phyloP scores from a whole-genome alignment of 2,888 invertebrate species.

The Neoascia interrupta region DNA sequence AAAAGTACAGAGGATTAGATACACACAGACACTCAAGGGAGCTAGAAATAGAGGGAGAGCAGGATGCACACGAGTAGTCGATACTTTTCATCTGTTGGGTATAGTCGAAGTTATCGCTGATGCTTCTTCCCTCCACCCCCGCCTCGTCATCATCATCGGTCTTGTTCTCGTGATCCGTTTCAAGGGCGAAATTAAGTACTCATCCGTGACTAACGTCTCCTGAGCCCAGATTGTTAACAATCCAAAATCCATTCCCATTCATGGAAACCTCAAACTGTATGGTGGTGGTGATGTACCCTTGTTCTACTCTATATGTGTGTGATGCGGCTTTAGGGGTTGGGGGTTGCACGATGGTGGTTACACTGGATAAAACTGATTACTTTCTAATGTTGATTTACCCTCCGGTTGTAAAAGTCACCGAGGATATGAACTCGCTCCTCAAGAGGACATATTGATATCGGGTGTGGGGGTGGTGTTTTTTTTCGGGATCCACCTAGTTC shows the following conservation, averaged over 20 bases:
- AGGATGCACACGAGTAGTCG: slow-evolving; percentile 23
- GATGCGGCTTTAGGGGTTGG: background rate
- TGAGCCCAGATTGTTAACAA: slow-evolving; percentile 70
- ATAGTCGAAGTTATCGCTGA: slow-evolving; percentile 13
- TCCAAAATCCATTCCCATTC: slow-evolving; percentile 67
- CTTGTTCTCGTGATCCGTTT: slow-evolving; percentile 69
- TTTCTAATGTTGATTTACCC: slow-evolving; percentile 71
- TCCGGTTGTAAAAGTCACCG: slow-evolving; percentile 43
- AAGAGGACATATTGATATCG: no score
- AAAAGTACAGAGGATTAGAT: slow-evolving; percentile 8
- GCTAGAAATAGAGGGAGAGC: background rate
- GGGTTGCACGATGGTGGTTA: slow-evolving; percentile 42
- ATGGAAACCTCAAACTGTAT: slow-evolving; percentile 61
- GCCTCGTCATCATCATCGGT: slow-evolving; percentile 52
- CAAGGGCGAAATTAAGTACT: slow-evolving; percentile 77
- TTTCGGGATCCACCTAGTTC: slow-evolving; percentile 30
- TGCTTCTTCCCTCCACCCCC: slow-evolving; percentile 10
- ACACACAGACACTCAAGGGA: background rate
- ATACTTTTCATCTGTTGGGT: slow-evolving; percentile 24
- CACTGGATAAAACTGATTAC: slow-evolving; percentile 71
- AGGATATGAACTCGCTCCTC: slow-evolving; percentile 43
- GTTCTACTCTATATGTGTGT: background rate
- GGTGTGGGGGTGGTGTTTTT: slow-evolving; percentile 31
- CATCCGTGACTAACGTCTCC: slow-evolving; percentile 76
- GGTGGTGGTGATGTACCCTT: slow-evolving; percentile 31